phyloP scores from a whole-genome alignment of 2,113 vertebrate species.

The Gallinago media region DNA sequence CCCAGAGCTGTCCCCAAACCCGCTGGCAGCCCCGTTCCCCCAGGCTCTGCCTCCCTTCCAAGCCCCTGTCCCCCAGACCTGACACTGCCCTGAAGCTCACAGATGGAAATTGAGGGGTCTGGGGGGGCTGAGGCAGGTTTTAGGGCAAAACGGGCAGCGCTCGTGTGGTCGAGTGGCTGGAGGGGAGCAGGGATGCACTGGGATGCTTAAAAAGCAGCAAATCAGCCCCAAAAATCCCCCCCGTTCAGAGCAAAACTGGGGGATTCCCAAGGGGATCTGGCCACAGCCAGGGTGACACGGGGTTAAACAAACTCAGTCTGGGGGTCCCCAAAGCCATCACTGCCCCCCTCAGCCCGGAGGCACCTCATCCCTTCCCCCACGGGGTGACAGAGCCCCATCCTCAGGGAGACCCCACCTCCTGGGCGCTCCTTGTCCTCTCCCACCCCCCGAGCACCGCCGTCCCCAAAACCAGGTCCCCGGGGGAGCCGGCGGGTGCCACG shows the following conservation, averaged over 20 bases:
- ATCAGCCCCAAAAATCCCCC: background rate
- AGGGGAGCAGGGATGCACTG: rapidly evolving
- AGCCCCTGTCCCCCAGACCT: rapidly evolving
- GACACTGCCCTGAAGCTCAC: background rate
- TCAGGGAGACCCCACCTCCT: background rate
- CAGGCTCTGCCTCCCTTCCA: background rate
- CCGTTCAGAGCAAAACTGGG: rapidly evolving
- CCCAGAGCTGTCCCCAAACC: background rate
- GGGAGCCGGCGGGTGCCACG: background rate
- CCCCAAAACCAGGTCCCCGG: background rate
- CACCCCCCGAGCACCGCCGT: background rate
- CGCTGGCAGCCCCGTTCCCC: rapidly evolving
- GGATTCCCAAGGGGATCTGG: background rate
- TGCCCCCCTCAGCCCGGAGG: background rate
- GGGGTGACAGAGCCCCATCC: background rate
- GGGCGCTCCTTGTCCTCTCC: rapidly evolving
- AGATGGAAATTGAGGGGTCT: background rate
- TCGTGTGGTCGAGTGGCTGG: rapidly evolving
- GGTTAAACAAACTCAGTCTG: rapidly evolving
- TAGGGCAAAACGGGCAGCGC: background rate
- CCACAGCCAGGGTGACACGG: rapidly evolving
- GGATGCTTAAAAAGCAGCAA: background rate
- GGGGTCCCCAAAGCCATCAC: rapidly evolving
- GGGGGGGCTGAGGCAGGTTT: background rate
- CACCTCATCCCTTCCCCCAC: background rate